These are phyloP conservation scores for Poecile montanus DNA, from an alignment of 2,797 vertebrate genomes.

Conservation along the genomic window DNA sequence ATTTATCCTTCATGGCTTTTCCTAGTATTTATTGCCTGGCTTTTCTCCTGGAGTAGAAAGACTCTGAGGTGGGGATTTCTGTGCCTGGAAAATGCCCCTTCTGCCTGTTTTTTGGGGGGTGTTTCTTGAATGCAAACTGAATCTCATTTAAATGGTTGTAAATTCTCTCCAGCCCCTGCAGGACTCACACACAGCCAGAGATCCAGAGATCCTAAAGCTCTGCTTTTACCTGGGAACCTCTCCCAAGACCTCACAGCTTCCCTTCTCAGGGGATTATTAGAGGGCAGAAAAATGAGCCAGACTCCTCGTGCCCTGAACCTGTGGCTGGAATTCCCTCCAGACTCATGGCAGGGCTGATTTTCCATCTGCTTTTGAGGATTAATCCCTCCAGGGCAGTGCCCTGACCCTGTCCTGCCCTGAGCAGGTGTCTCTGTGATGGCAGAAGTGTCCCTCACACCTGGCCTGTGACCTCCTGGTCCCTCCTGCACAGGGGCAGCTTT, in stretches of 20 bases:
- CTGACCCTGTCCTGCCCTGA: background rate
- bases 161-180: background rate
- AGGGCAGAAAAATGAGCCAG: constrained; percentile 16
- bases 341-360: background rate
- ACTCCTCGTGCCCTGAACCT: background rate
- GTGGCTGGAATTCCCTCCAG: background rate
- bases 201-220: background rate
- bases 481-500: background rate
- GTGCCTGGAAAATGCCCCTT: background rate
- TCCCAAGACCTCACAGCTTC: background rate
- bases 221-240: background rate
- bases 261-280: background rate
- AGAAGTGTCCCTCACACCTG: background rate
- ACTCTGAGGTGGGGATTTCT: background rate
- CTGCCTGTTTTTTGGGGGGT: background rate
- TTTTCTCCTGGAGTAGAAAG: background rate
- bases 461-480: background rate
- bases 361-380: background rate
- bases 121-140: background rate
- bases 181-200: background rate
- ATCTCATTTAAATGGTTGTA: background rate
- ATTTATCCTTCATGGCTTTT: background rate
- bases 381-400: background rate
- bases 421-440: background rate
- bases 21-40: background rate